phyloP scores from a whole-genome alignment of 2,888 invertebrate genomes.

The Pseudeuparius sepicola region DNA sequence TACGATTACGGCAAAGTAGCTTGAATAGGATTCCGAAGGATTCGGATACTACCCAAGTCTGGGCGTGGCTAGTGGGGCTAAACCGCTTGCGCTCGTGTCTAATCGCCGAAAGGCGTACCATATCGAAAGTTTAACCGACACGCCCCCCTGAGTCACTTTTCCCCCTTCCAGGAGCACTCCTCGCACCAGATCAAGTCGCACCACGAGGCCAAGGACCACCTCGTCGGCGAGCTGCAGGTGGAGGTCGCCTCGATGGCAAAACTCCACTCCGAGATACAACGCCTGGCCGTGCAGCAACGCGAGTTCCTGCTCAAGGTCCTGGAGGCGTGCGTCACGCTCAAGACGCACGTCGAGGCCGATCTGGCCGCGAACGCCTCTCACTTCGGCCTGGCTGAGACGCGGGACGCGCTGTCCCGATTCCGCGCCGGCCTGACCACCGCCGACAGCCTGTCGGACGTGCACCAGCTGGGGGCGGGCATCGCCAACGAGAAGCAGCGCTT shows the following conservation, averaged over 20 bases:
- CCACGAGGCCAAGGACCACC: slow-evolving; percentile 34
- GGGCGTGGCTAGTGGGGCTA: no score
- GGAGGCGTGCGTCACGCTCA: slow-evolving; percentile 63
- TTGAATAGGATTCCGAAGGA: no score
- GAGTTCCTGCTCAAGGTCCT: slow-evolving; percentile 62
- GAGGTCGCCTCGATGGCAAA: slow-evolving; percentile 60
- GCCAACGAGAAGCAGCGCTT: slow-evolving; percentile 56
- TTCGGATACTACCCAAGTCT: no score
- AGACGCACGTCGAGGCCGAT: slow-evolving; percentile 66
- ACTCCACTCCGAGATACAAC: slow-evolving; percentile 59
- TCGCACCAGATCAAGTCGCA: slow-evolving; percentile 59
- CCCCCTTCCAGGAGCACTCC: slow-evolving; percentile 53
- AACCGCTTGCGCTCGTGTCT: no score
- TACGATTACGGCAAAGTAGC: no score
- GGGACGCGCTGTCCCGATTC: slow-evolving; percentile 52
- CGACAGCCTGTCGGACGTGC: slow-evolving; percentile 50
- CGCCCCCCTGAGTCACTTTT: no score
- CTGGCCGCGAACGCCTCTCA: slow-evolving; percentile 57
- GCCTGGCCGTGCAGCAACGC: slow-evolving; percentile 58
- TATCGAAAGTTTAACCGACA: no score
- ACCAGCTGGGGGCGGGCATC: slow-evolving; percentile 50
- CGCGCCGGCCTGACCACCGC: slow-evolving; percentile 49
- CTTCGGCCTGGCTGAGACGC: slow-evolving; percentile 55
- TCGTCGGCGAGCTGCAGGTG: slow-evolving; percentile 53
- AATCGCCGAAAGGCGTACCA: no score